Evolutionary conservation across 2,113 vertebrate genomes (phyloP).

Genomic region (Aythya baeri): DNA sequence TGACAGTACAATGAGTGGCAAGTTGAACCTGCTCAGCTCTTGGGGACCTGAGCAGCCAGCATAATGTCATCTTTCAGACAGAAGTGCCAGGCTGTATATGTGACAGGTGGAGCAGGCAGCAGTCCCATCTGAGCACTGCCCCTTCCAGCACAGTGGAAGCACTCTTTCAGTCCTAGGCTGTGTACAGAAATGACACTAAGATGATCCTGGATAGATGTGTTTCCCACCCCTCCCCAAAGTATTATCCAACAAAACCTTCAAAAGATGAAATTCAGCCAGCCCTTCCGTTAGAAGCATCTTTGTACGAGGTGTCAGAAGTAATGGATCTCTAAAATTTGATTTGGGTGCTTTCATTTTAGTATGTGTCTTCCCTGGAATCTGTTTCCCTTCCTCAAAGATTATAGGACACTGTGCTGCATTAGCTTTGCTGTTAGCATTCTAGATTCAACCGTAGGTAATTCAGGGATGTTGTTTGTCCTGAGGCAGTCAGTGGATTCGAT

Average conservation of each 20-base stretch:
- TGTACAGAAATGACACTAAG: not conserved
- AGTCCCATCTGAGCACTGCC: not conserved
- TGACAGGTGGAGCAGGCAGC: not conserved
- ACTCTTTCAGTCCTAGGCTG: not conserved
- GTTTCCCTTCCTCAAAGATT: not conserved
- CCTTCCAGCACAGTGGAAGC: not conserved
- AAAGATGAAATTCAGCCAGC: not conserved
- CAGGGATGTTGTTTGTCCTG: not conserved
- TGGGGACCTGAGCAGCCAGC: not conserved
- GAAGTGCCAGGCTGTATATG: not conserved
- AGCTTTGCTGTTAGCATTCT: not conserved
- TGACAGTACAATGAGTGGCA: not conserved
- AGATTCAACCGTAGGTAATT: not conserved
- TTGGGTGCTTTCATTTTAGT: not conserved
- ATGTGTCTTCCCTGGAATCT: not conserved
- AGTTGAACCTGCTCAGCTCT: not conserved
- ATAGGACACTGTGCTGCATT: not conserved
- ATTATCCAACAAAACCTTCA: not conserved
- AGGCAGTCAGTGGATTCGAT: not conserved
- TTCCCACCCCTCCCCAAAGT: not conserved
- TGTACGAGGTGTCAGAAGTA: not conserved
- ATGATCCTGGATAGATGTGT: conserved; percentile 5
- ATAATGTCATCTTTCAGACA: not conserved
- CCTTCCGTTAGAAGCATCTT: not conserved
- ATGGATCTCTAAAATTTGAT: not conserved